Evolutionary conservation across 1,140 invertebrate species (phyloP), one percentile per base, ranked within the genome.

Genomic region (Zaprionus taronus): DNA sequence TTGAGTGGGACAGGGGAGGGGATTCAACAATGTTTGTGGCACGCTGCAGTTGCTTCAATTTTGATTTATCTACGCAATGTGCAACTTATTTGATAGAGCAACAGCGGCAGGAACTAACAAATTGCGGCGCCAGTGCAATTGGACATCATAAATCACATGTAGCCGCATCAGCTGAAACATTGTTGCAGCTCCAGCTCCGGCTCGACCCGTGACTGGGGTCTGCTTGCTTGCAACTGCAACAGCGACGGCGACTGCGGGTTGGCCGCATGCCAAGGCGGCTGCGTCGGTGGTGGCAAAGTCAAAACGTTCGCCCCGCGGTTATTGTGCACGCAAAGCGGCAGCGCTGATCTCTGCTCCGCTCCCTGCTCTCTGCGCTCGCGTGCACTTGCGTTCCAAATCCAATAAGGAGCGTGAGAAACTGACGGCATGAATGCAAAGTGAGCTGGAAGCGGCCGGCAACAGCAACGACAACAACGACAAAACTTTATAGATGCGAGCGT

Each of bases 371-470:
- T 26, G 17, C 38, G 73, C 71, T 86, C 83, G 83, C 80, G 77
- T 87, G 82, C 82, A 90, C 65, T 89, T 91, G 89, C 81, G 78
- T 76, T 81, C 79, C 81, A 75, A 77, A 77, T 84, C 89, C 84
- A 91, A 91, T 91, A 91, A 87, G 87, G 89, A 91, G 87, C 87
- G 87, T 91, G 87, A 89, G 87, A 91, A 90, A 89, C 71, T 44
- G 79, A 47, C 72, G 81, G 79, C 79, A 65, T 84, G 68, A 86
- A 87, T 89, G 85, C 84, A 89, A 89, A 89, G 81, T 83, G 66
- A 90, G 67, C 63, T 81, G 83, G 49, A 80, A 80, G 76, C 83
- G 63, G 74, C 58, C 53, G 57, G 61, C 71, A 68, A 70, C 53
- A 57, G 61, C 71, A 68, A 70, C 75, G 73, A 49, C 47, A n/a